phyloP scores from a whole-genome alignment of 2,888 invertebrate species.

The Sussaba pulchella region DNA sequence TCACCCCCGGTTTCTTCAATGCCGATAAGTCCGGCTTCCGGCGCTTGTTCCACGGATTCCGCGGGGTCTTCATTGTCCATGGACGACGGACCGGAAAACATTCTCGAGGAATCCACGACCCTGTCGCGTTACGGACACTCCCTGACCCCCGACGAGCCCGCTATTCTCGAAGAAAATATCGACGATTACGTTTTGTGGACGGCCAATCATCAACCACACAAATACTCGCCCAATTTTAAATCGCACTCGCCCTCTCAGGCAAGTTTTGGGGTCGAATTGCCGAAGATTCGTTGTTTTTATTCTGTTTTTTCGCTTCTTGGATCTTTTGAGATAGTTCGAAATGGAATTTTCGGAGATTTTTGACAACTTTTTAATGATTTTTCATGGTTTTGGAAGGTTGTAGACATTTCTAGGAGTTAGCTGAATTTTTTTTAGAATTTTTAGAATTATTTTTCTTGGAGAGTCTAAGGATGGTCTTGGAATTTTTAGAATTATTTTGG shows the following conservation, averaged over 20 bases:
- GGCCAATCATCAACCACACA: constrained; percentile 75
- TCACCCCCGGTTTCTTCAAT: constrained; percentile 86
- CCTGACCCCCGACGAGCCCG: constrained; percentile 87
- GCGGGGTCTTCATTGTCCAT: constrained; percentile 89
- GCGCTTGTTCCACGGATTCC: constrained; percentile 88
- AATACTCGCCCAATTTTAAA: constrained; percentile 84
- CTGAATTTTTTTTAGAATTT: too few relatives aligned
- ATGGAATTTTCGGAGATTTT: too few relatives aligned
- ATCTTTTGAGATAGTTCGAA: too few relatives aligned
- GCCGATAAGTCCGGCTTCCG: constrained; percentile 87
- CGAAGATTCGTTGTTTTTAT: too few relatives aligned
- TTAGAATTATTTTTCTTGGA: too few relatives aligned
- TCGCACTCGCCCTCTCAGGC: constrained; percentile 85
- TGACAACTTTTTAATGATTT: too few relatives aligned
- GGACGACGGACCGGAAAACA: constrained; percentile 86
- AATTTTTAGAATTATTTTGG: too few relatives aligned
- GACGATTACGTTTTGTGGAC: constrained; percentile 85
- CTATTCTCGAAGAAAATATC: constrained; percentile 88
- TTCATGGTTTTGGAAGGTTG: too few relatives aligned
- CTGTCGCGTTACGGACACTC: constrained; percentile 85
- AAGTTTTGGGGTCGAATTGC: too few relatives aligned
- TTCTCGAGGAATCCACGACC: constrained; percentile 78
- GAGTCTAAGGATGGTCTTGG: too few relatives aligned
- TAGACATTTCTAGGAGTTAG: too few relatives aligned
- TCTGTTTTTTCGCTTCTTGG: too few relatives aligned